Evolutionary conservation across 2,888 invertebrate species (phyloP).

Genomic region (Agrotis clavis): DNA sequence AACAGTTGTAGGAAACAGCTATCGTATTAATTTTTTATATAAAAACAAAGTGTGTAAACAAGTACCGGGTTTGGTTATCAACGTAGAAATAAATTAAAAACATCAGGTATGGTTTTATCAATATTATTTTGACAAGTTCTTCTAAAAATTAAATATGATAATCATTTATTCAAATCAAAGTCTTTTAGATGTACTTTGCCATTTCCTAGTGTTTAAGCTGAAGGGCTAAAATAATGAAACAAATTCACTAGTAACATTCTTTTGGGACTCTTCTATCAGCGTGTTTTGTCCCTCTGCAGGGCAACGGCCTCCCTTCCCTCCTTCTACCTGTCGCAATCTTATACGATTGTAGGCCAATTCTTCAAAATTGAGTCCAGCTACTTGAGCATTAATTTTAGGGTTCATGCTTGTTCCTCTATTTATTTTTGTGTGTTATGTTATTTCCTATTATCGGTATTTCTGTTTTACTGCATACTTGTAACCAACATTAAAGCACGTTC

Average conservation of each 20-base stretch:
- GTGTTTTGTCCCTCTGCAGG: too few relatives aligned
- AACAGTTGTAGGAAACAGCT: conserved; percentile 11
- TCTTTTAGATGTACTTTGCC: not conserved
- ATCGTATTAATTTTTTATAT: not conserved
- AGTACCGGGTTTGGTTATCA: conserved; percentile 1
- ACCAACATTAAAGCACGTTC: conserved; percentile 12
- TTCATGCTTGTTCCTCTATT: not conserved
- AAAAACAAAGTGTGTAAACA: not conserved
- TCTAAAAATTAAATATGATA: not conserved
- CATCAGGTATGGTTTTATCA: conserved; percentile 15
- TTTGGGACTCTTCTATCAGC: too few relatives aligned
- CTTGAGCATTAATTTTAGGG: not conserved
- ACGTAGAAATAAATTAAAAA: not conserved
- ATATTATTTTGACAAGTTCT: not conserved
- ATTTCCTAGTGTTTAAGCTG: not conserved
- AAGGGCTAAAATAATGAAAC: not conserved
- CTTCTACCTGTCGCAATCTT: too few relatives aligned
- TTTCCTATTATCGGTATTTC: too few relatives aligned
- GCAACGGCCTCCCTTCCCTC: too few relatives aligned
- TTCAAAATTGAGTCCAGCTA: too few relatives aligned
- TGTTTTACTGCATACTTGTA: not conserved
- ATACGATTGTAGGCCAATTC: too few relatives aligned
- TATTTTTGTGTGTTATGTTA: not conserved
- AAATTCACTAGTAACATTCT: not conserved
- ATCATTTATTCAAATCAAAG: not conserved